A percentile compares a stretch with the other conserved stretches of the same genome.
phyloP scores from a whole-genome alignment of 1,140 invertebrate species.

The Trachelipus rathkii region DNA sequence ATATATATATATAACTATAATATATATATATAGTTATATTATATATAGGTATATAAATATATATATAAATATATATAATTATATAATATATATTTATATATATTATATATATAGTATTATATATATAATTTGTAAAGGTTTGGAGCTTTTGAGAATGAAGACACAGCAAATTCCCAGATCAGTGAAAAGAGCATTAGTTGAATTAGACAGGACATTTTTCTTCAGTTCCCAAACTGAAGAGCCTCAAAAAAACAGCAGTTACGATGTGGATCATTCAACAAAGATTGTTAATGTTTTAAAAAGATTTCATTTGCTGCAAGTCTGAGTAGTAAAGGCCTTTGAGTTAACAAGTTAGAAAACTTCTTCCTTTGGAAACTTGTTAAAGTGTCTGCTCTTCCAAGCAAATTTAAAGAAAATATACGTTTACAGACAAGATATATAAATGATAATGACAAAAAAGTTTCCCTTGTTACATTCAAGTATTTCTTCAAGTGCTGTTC shows the following conservation, averaged over 20 bases:
- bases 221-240: constrained; percentile 18
- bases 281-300: constrained; percentile 29
- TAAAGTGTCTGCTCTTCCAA: no score
- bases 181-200: constrained; percentile 21
- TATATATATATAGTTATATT: no score
- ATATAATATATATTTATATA: no score
- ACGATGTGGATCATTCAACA: constrained; percentile 24
- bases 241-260: constrained; percentile 16
- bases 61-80: no score
- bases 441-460: no score
- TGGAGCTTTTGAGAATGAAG: constrained; percentile 30
- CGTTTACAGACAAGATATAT: no score
- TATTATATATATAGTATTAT: no score
- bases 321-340: constrained; percentile 10
- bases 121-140: constrained; percentile 6
- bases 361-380: not conserved
- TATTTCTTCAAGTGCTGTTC: no score
- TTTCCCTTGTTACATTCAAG: no score
- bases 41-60: no score
- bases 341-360: not conserved
- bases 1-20: no score
- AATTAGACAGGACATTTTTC: constrained; percentile 27
- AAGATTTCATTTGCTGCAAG: constrained; percentile 28
- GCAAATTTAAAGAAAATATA: no score
- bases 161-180: constrained; percentile 10